A percentile compares a stretch with the other conserved stretches of the same genome.
Conservation (phyloP, 2,888 invertebrate species). For the Campoletis raptor region DNA sequence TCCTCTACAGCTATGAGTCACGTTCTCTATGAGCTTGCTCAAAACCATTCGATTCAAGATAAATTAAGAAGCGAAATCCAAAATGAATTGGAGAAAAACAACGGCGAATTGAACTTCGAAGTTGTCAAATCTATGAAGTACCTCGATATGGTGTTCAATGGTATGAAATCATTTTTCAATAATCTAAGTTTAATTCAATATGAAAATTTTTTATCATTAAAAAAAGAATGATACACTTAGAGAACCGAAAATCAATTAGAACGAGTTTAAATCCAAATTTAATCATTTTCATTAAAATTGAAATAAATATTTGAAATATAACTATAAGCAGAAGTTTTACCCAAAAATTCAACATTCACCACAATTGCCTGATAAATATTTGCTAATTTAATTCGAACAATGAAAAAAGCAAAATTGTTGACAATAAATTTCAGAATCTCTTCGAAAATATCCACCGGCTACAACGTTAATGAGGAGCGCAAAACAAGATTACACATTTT, state of each 20-base stretch:
- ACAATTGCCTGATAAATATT: neutral
- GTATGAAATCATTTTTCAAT: conserved; percentile 49
- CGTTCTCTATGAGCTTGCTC: conserved; percentile 83
- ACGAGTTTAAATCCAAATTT: neutral
- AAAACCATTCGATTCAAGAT: conserved; percentile 83
- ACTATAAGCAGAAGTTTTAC: too few relatives aligned
- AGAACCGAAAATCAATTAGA: neutral
- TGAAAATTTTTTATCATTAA: neutral
- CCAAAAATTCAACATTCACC: neutral
- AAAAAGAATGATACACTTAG: neutral
- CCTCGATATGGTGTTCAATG: conserved; percentile 81
- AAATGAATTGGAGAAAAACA: conserved; percentile 73
- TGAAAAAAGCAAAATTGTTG: neutral
- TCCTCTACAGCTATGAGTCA: conserved; percentile 84
- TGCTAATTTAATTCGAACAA: neutral
- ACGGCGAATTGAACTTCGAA: conserved; percentile 82
- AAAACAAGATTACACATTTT: conserved; percentile 70
- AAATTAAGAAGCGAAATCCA: conserved; percentile 82
- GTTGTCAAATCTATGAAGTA: conserved; percentile 82
- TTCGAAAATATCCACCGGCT: conserved; percentile 84
- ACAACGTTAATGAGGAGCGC: conserved; percentile 79
- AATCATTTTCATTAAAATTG: neutral
- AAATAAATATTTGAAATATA: neutral
- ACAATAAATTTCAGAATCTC: conserved; percentile 80
- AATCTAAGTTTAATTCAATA: neutral